These are phyloP conservation scores for Drosophila nannoptera DNA, from an alignment of 1,140 invertebrate species.

Conservation along the genomic window DNA sequence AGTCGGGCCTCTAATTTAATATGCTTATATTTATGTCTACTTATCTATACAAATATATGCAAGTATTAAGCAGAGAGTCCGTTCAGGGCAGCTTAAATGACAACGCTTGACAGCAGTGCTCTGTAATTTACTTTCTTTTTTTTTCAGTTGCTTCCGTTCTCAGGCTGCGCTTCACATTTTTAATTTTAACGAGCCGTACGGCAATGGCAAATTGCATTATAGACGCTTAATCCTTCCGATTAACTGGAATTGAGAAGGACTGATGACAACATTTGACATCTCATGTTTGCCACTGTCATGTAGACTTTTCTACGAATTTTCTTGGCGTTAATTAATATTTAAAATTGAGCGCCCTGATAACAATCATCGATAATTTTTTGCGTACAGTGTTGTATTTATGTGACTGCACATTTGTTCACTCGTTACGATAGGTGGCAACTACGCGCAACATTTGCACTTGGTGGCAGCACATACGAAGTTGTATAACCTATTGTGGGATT, in stretches of 20 bases:
- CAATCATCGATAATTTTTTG: constrained; percentile 5
- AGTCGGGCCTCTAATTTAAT: constrained; percentile 19
- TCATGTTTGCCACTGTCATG: background rate
- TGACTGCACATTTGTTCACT: background rate
- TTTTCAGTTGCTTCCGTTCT: constrained; percentile 24
- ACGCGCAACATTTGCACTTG: background rate
- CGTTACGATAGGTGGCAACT: constrained; percentile 20
- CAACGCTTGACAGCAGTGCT: constrained; percentile 23
- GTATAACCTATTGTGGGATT: constrained; percentile 63
- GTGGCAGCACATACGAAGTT: constrained; percentile 45
- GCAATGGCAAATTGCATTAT: background rate
- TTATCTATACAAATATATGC: background rate
- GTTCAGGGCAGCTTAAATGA: constrained; percentile 21
- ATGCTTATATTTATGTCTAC: constrained; percentile 1
- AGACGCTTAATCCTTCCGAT: constrained; percentile 26
- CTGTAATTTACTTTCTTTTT: constrained; percentile 28
- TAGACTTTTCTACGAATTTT: background rate
- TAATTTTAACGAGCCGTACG: constrained; percentile 50
- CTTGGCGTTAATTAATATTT: background rate
- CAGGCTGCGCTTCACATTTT: constrained; percentile 34
- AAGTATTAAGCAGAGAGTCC: background rate
- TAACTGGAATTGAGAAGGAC: constrained; percentile 53
- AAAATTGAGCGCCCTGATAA: constrained; percentile 7
- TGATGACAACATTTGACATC: constrained; percentile 53
- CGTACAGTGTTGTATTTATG: background rate